These are phyloP conservation scores for Manis crassicaudata DNA, from an alignment of 2,797 vertebrate genomes.

Conservation along the genomic window DNA sequence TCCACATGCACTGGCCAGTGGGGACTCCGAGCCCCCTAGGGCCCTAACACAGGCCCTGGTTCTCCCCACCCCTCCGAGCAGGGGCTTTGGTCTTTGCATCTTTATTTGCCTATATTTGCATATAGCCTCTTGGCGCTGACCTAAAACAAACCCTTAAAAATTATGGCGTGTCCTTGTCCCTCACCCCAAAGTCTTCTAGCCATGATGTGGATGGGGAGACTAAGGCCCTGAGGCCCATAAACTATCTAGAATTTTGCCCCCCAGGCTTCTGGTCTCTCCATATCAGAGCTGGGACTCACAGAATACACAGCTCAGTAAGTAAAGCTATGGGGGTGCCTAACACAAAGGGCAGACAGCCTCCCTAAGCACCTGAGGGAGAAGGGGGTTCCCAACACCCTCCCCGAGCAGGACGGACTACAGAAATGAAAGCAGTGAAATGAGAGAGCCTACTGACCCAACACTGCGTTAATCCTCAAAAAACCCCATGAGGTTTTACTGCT, in stretches of 20 bases:
- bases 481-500: not conserved
- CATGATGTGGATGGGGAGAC: not conserved
- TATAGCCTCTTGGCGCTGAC: not conserved
- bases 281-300: not conserved
- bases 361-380: not conserved
- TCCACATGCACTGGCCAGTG: conserved; percentile 42
- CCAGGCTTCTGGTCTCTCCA: not conserved
- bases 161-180: not conserved
- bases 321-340: not conserved
- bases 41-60: conserved; percentile 27
- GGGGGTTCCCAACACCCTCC: not conserved
- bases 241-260: not conserved
- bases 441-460: not conserved
- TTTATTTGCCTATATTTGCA: conserved; percentile 57
- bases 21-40: conserved; percentile 56
- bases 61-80: not conserved
- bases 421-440: not conserved
- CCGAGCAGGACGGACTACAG: not conserved
- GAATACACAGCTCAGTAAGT: not conserved
- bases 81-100: not conserved
- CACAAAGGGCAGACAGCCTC: not conserved
- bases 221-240: not conserved
- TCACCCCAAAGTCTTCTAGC: not conserved
- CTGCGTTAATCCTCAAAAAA: not conserved
- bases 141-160: not conserved